Percentiles rank a stretch among this genome's conserved stretches.
These are phyloP conservation scores for Adelges cooleyi DNA, from an alignment of 1,140 invertebrate genomes.

Conservation along the genomic window DNA sequence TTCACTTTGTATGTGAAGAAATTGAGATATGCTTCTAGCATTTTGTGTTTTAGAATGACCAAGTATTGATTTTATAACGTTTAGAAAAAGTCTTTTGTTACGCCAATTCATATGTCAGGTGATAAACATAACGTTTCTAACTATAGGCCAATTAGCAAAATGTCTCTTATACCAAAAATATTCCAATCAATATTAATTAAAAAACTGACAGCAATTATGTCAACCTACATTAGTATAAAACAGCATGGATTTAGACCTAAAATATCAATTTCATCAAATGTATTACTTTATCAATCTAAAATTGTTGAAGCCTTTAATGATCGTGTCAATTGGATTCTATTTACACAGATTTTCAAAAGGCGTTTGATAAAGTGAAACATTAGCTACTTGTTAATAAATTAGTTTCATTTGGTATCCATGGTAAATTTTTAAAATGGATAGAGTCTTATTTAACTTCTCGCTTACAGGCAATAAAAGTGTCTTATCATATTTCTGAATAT, in stretches of 20 bases:
- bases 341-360: neutral
- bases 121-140: neutral
- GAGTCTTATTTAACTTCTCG: neutral
- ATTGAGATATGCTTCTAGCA: no score
- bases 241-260: neutral
- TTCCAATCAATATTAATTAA: neutral
- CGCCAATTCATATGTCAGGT: neutral
- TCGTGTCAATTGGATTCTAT: neutral
- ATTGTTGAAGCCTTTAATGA: neutral
- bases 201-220: neutral
- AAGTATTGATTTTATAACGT: no score
- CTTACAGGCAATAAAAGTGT: neutral
- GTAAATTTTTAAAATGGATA: neutral
- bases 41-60: no score
- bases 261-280: neutral
- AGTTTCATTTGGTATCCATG: neutral
- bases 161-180: neutral
- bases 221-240: neutral
- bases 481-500: neutral
- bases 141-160: neutral
- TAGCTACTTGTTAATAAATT: neutral
- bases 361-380: neutral
- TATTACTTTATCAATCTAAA: neutral
- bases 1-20: no score
- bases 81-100: conserved; percentile 4